A percentile compares a stretch with the other conserved stretches of the same genome.
phyloP scores from a whole-genome alignment of 2,888 invertebrate species.

The Apodemia zela region DNA sequence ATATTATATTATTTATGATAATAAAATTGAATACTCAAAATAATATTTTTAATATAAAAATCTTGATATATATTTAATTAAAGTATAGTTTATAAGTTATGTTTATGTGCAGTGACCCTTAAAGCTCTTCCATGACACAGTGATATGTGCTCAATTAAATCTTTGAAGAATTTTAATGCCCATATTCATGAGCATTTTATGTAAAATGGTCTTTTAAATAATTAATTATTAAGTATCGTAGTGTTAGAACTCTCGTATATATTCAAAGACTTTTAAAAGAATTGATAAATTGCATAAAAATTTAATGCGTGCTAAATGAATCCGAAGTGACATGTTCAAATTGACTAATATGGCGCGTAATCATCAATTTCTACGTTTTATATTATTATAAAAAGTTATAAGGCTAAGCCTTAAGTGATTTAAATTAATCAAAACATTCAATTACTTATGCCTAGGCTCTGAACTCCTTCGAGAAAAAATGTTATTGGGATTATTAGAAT shows the following conservation, averaged over 20 bases:
- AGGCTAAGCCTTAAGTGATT: neutral
- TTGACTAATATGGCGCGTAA: neutral
- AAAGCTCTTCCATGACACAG: conserved; percentile 20
- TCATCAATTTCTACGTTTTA: too few relatives aligned
- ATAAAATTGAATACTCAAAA: too few relatives aligned
- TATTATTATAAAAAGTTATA: neutral
- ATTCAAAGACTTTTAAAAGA: neutral
- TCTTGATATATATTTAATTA: too few relatives aligned
- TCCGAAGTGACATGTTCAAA: neutral
- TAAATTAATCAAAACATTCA: neutral
- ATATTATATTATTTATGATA: too few relatives aligned
- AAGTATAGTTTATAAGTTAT: neutral
- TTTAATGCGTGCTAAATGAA: neutral
- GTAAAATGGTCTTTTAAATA: conserved; percentile 11
- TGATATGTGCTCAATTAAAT: conserved; percentile 22
- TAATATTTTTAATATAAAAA: too few relatives aligned
- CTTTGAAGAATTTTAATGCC: conserved; percentile 14
- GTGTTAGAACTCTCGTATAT: conserved; percentile 1
- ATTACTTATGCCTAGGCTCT: neutral
- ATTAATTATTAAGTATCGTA: conserved; percentile 6
- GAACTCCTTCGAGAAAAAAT: neutral
- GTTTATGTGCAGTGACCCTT: conserved; percentile 6
- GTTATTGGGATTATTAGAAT: neutral
- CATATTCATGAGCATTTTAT: neutral
- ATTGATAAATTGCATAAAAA: neutral